A percentile compares a stretch with the other conserved stretches of the same genome.
phyloP scores from a whole-genome alignment of 2,888 invertebrate species.

The Dolichomitus sp. region DNA sequence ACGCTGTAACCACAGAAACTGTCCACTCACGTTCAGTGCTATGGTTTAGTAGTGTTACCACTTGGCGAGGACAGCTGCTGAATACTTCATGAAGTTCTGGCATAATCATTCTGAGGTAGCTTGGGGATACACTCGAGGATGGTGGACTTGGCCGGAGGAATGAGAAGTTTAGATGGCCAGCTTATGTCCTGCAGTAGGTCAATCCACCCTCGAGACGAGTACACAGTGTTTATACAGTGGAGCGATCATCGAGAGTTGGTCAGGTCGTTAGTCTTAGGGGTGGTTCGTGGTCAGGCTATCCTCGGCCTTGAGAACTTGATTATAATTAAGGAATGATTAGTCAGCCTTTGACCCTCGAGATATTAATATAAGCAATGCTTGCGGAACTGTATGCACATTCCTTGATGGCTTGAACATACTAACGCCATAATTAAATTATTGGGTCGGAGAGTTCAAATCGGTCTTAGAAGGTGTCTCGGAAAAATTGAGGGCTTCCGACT shows the following conservation, averaged over 20 bases:
- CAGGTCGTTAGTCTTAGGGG: conserved; percentile 1
- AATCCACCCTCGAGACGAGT: conserved; percentile 18
- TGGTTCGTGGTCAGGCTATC: background rate
- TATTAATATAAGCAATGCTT: background rate
- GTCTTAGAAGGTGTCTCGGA: no score
- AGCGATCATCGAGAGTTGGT: background rate
- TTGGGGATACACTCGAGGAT: background rate
- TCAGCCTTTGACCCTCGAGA: background rate
- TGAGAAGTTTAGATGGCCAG: conserved; percentile 15
- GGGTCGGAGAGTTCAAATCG: no score
- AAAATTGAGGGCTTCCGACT: no score
- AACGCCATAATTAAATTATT: no score
- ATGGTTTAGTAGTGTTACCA: background rate
- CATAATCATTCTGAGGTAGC: conserved; percentile 8
- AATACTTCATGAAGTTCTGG: conserved; percentile 25
- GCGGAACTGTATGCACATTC: no score
- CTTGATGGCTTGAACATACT: no score
- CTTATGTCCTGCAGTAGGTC: conserved; percentile 13
- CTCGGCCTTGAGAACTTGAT: background rate
- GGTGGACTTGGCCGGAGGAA: background rate
- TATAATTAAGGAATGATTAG: background rate
- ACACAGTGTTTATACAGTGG: background rate
- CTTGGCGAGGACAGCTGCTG: conserved; percentile 9
- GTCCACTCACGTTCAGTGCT: background rate
- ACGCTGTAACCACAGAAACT: background rate